Conservation (phyloP, 2,113 vertebrate species). For the Atlantisia rogersi region DNA sequence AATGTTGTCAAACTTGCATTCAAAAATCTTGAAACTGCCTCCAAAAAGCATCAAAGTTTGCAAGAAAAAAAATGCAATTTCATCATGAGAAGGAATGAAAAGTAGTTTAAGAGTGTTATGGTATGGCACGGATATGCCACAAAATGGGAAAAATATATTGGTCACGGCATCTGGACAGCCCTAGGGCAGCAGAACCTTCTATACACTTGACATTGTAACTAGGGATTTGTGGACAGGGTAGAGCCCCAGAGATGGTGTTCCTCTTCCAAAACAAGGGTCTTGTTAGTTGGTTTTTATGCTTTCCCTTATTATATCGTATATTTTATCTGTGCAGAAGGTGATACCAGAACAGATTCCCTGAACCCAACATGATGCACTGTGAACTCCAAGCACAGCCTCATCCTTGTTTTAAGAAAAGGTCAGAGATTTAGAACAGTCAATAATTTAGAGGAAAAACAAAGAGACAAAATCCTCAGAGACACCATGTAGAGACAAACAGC, state of each 20-base stretch:
- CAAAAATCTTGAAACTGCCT: neutral
- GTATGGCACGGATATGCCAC: neutral
- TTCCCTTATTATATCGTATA: neutral
- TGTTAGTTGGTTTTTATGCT: neutral
- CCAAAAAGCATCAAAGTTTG: neutral
- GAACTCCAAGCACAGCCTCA: neutral
- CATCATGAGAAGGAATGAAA: neutral
- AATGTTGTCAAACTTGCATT: neutral
- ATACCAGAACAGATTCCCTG: neutral
- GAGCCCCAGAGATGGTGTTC: neutral
- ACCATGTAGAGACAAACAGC: neutral
- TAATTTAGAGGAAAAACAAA: neutral
- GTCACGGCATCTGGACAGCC: neutral
- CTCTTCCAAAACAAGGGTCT: neutral
- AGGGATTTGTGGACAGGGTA: neutral
- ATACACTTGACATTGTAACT: neutral
- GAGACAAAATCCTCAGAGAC: neutral
- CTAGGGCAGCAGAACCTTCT: neutral
- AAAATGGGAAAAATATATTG: neutral
- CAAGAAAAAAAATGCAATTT: neutral
- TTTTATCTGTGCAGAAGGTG: neutral
- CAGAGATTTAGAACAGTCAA: neutral
- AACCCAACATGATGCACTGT: neutral
- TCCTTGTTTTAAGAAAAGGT: neutral
- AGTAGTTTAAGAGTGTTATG: neutral